Evolutionary conservation across 1,140 invertebrate genomes (phyloP).

Genomic region (Gonatopus flavifemur): DNA sequence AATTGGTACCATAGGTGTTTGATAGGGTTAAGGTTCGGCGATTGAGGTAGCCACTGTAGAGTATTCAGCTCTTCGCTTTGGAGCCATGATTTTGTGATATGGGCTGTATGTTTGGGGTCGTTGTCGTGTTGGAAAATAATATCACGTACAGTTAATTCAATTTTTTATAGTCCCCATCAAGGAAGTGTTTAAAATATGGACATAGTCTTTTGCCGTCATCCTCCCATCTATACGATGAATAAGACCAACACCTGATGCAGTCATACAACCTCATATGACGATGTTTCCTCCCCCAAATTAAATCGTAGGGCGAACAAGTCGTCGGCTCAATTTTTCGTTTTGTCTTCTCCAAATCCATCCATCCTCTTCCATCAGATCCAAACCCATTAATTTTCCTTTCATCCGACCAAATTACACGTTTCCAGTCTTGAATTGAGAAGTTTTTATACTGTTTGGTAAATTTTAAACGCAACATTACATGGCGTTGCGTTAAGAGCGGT

Average conservation of each 20-base stretch:
- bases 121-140: too few relatives aligned
- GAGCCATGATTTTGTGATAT: too few relatives aligned
- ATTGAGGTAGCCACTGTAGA: not conserved
- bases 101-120: too few relatives aligned
- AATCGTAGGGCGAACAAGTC: slow-evolving; percentile 11
- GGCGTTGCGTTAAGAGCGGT: not conserved
- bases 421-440: slow-evolving; percentile 11
- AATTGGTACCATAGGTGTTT: too few relatives aligned
- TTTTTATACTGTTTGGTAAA: slow-evolving; percentile 3
- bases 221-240: slow-evolving; percentile 2
- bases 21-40: too few relatives aligned
- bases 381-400: slow-evolving; percentile 20
- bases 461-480: slow-evolving; percentile 1
- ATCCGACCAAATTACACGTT: slow-evolving; percentile 7
- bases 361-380: slow-evolving; percentile 18
- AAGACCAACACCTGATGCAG: slow-evolving; percentile 14
- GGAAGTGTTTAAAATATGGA: slow-evolving; percentile 3
- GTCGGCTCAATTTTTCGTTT: not conserved
- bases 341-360: slow-evolving; percentile 4
- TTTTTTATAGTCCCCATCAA: not conserved
- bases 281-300: slow-evolving; percentile 25
- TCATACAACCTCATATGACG: slow-evolving; percentile 26
- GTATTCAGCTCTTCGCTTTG: too few relatives aligned
- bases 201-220: slow-evolving; percentile 5
- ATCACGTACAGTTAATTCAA: too few relatives aligned